phyloP scores from a whole-genome alignment of 2,888 invertebrate species.

The Chalcosyrphus nemorum region DNA sequence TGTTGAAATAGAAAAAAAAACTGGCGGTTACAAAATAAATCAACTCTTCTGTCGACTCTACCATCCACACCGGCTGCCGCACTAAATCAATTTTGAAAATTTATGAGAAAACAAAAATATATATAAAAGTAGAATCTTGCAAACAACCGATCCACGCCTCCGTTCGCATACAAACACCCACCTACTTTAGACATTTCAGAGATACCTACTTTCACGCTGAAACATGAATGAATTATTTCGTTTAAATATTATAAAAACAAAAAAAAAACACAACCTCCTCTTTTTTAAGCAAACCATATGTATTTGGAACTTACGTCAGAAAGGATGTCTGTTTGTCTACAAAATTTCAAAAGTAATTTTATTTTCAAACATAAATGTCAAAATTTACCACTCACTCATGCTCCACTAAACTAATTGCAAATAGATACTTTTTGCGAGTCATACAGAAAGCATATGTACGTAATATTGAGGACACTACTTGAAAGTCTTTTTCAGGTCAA shows the following conservation, averaged over 20 bases:
- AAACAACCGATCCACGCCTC: background rate
- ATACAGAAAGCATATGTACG: background rate
- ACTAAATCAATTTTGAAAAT: slow-evolving; percentile 19
- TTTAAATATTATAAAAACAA: background rate
- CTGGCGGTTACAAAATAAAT: slow-evolving; percentile 14
- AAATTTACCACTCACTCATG: background rate
- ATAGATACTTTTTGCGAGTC: background rate
- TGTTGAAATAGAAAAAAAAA: background rate
- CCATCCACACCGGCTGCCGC: background rate
- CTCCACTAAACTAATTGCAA: slow-evolving; percentile 41
- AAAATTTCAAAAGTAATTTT: background rate
- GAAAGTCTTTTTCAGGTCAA: slow-evolving; percentile 19
- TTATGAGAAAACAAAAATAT: slow-evolving; percentile 1
- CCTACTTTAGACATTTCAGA: background rate
- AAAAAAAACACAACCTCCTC: background rate
- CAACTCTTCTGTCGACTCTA: background rate
- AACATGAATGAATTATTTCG: background rate
- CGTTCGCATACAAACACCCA: background rate
- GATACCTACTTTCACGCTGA: background rate
- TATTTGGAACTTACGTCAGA: slow-evolving; percentile 16
- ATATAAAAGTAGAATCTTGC: background rate
- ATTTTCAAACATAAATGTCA: background rate
- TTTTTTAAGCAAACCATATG: background rate
- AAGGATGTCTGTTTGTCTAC: background rate
- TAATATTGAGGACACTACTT: slow-evolving; percentile 44